Conservation (phyloP, 2,113 vertebrate genomes). For the Bos javanicus region DNA sequence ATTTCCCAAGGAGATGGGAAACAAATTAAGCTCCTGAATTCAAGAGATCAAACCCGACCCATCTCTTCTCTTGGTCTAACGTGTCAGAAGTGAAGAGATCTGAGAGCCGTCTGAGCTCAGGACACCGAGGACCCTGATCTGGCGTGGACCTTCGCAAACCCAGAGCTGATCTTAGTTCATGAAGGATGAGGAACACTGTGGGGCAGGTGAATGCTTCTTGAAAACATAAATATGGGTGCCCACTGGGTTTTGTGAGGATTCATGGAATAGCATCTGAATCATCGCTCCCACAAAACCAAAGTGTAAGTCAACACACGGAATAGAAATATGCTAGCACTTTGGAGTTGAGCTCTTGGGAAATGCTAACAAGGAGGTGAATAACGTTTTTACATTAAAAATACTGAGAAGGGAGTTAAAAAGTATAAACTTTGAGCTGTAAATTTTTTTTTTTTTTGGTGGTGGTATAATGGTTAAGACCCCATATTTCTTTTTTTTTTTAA, state of each 20-base stretch:
- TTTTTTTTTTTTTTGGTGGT: background rate
- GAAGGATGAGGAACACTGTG: background rate
- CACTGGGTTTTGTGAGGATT: background rate
- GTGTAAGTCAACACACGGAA: background rate
- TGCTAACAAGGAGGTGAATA: background rate
- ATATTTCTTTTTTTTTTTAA: too few relatives aligned
- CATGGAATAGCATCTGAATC: background rate
- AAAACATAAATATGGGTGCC: background rate
- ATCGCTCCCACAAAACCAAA: background rate
- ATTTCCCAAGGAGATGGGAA: background rate
- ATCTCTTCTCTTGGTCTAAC: background rate
- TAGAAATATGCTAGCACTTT: background rate
- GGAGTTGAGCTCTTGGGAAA: background rate
- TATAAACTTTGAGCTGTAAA: background rate
- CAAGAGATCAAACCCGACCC: background rate
- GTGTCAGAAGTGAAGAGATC: background rate
- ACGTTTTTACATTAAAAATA: background rate
- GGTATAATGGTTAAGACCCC: too few relatives aligned
- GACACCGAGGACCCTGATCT: background rate
- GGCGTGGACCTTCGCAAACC: background rate
- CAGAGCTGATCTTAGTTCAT: background rate
- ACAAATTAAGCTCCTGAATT: background rate
- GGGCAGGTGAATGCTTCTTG: background rate
- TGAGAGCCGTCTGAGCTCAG: fast-evolving
- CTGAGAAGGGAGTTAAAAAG: background rate